A percentile compares a stretch with the other conserved stretches of the same genome.
Evolutionary conservation across 2,113 vertebrate genomes (phyloP).

Genomic region (Mohoua ochrocephala): DNA sequence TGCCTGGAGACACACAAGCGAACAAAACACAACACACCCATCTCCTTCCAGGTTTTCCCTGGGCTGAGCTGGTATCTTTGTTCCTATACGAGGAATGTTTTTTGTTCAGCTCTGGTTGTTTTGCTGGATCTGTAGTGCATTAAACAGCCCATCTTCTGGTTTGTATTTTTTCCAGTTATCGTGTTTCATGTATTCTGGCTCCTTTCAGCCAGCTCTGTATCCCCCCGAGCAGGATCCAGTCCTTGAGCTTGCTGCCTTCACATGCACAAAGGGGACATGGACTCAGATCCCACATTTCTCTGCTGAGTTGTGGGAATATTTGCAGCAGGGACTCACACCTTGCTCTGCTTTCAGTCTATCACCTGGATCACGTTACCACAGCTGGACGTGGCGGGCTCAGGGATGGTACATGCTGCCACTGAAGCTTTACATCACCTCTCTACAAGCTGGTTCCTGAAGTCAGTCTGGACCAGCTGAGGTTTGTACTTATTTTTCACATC

Average conservation of each 20-base stretch:
- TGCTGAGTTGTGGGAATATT: neutral
- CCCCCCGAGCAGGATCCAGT: neutral
- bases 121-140: conserved; percentile 27
- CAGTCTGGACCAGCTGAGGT: neutral
- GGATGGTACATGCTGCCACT: neutral
- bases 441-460: neutral
- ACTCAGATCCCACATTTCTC: neutral
- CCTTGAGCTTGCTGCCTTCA: neutral
- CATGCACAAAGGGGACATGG: neutral
- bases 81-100: neutral
- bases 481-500: neutral
- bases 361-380: neutral
- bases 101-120: neutral
- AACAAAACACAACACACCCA: neutral
- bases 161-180: conserved; percentile 61
- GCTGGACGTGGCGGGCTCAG: neutral
- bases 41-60: neutral
- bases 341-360: neutral
- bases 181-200: conserved; percentile 28
- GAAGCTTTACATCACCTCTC: neutral
- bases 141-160: conserved; percentile 51
- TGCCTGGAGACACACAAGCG: neutral
- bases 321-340: neutral
- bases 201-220: neutral
- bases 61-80: neutral